Percentiles rank a stretch among this genome's conserved stretches.
Evolutionary conservation across 2,113 vertebrate species (phyloP).

Genomic region (Rhabdornis inornatus): DNA sequence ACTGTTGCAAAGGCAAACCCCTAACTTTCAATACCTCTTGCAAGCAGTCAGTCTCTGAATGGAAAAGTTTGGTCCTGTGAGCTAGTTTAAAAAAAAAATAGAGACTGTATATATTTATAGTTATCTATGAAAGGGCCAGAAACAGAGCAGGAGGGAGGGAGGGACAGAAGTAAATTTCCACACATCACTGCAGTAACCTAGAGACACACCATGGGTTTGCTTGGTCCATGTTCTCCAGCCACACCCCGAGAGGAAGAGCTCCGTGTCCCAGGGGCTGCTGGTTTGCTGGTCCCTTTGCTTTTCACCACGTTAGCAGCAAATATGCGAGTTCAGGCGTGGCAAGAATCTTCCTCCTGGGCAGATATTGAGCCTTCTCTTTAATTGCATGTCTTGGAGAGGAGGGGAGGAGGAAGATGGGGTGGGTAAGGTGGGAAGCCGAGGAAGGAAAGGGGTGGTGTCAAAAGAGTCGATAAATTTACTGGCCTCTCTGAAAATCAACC

Average conservation of each 20-base stretch:
- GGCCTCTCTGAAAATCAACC: slow-evolving; percentile 62
- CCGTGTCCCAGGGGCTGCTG: not conserved
- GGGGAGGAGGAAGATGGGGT: not conserved
- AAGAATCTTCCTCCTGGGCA: slow-evolving; percentile 41
- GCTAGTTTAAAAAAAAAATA: slow-evolving; percentile 73
- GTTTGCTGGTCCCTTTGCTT: slow-evolving; percentile 37
- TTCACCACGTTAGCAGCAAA: slow-evolving; percentile 40
- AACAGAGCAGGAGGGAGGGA: not conserved
- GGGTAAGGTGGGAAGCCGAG: not conserved
- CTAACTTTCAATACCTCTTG: not conserved
- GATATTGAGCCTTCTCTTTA: slow-evolving; percentile 11
- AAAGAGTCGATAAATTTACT: slow-evolving; percentile 59
- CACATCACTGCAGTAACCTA: slow-evolving; percentile 31
- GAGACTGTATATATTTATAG: slow-evolving; percentile 63
- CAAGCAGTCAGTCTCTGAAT: slow-evolving; percentile 58
- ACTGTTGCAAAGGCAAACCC: slow-evolving; percentile 44
- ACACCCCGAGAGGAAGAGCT: not conserved
- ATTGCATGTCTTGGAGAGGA: slow-evolving; percentile 13
- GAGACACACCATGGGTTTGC: slow-evolving; percentile 34
- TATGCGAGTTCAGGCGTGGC: not conserved
- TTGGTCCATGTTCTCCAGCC: slow-evolving; percentile 41
- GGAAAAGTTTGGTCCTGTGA: slow-evolving; percentile 75
- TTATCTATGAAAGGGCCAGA: slow-evolving; percentile 56
- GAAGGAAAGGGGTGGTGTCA: slow-evolving; percentile 54
- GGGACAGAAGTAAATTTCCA: not conserved